Base-by-base conservation (phyloP, 2,888 invertebrate species). In the Eucriotettix oculatus region DNA sequence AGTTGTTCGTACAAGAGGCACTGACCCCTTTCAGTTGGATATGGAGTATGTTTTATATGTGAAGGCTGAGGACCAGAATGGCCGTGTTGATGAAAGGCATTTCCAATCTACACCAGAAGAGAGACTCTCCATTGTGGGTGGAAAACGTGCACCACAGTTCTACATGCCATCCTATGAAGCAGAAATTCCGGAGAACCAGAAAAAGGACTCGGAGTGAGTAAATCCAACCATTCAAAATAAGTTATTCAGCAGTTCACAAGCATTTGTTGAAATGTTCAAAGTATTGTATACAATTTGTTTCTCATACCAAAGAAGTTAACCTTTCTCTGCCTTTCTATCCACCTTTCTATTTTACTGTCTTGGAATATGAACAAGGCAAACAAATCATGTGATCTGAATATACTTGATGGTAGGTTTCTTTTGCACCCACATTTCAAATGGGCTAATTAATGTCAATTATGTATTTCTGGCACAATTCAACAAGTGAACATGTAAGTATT, bases 41-140 rank as follows among this genome's bases (percentile, higher is more conserved):
- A 92, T 93, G 89, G 95, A 96, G 73, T 96, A 95, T 74, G 94
- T 95, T 59, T 78, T 96, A 63, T 95, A 95, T 71, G 95, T 96
- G 60, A 94, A 94, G 74, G 96, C 95, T 1, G 93, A 94, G 75
- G 95, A 95, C 78, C 93, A 90, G 76, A 93, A 91, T 71, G 94
- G 94, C 16, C 83, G 92, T 65, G 85, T 92, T n/a, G 92, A 91
- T 69, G 93, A 93, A 71, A 80, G 89, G 58, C 79, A 87, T 59
- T 93, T 86, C 74, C 94, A 94, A 74, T 88, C 91, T 11, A 94
- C 94, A 11, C 87, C 89, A 14, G 94, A 95, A 72, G 93, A 93
- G 70, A 81, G 93, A 11, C 75, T 95, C 59, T 92, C 92, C 65
- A 96, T 97, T 70, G 91, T 95, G 29, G 97, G 96, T n/a, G 98